phyloP scores from a whole-genome alignment of 2,888 invertebrate genomes.

The Clitarchus hookeri region DNA sequence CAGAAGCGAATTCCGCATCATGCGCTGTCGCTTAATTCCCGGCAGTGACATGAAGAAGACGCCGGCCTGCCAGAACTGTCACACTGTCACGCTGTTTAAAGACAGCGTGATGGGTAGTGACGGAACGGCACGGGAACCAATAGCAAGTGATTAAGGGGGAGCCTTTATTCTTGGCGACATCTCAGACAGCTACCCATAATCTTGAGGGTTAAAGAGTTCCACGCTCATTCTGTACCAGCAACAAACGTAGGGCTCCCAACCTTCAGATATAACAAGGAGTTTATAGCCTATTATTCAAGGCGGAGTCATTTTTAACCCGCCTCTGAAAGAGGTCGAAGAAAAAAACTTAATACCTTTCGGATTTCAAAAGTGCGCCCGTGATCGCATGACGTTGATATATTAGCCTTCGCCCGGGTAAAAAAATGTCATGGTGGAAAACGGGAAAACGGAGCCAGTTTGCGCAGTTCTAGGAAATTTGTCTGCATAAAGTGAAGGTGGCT shows the following conservation, averaged over 20 bases:
- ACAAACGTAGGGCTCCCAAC: not conserved
- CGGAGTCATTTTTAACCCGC: not conserved
- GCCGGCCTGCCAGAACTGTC: too few species aligned
- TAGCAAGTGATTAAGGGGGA: too few species aligned
- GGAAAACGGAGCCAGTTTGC: not conserved
- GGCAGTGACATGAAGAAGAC: too few species aligned
- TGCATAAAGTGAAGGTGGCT: not conserved
- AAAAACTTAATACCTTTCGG: not conserved
- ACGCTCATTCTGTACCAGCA: too few species aligned
- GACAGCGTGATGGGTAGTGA: too few species aligned
- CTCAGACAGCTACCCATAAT: too few species aligned
- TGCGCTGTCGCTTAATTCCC: too few species aligned
- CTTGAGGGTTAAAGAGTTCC: too few species aligned
- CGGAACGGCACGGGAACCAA: too few species aligned
- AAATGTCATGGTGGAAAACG: not conserved
- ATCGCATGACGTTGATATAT: not conserved
- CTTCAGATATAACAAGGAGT: not conserved
- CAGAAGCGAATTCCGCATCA: too few species aligned
- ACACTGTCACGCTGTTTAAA: too few species aligned
- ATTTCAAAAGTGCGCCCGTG: not conserved
- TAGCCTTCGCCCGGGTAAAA: not conserved
- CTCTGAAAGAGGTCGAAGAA: not conserved
- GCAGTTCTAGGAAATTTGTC: not conserved
- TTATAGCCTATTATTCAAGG: not conserved
- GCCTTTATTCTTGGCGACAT: too few species aligned